Conservation (phyloP, 1,140 invertebrate species). For the Drosophila nigromelanica region DNA sequence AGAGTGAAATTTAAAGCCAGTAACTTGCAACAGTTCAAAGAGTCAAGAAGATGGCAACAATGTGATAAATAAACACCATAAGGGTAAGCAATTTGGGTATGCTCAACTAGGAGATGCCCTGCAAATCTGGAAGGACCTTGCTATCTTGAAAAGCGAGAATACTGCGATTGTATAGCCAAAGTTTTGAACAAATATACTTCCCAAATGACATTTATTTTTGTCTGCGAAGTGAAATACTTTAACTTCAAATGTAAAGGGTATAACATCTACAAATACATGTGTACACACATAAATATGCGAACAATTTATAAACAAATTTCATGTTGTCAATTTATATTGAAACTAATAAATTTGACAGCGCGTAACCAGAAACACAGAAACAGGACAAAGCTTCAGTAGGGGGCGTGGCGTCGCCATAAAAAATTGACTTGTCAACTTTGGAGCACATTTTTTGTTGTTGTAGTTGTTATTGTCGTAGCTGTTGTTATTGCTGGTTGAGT, state of each 20-base stretch:
- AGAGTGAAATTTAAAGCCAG: conserved; percentile 71
- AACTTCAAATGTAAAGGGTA: neutral
- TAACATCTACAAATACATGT: neutral
- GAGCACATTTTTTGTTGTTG: conserved; percentile 40
- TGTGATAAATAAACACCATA: conserved; percentile 50
- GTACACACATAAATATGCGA: conserved; percentile 29
- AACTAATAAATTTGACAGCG: conserved; percentile 80
- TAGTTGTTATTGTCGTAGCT: conserved; percentile 28
- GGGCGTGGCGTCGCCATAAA: conserved; percentile 40
- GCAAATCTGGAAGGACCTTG: no score
- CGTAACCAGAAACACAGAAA: conserved; percentile 50
- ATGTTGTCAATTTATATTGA: conserved; percentile 78
- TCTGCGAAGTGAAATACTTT: no score
- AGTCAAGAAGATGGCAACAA: conserved; percentile 44
- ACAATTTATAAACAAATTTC: conserved; percentile 66
- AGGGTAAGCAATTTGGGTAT: neutral
- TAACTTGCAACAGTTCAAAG: conserved; percentile 34
- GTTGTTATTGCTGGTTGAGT: conserved; percentile 37
- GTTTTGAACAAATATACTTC: no score
- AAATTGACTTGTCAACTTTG: conserved; percentile 75
- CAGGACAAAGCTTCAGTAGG: conserved; percentile 5
- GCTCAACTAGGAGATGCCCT: conserved; percentile 1
- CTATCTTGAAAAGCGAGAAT: no score
- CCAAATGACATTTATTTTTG: no score
- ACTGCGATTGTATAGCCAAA: no score